Evolutionary conservation across 2,888 invertebrate species (phyloP).

Genomic region (Phengaris alcon): DNA sequence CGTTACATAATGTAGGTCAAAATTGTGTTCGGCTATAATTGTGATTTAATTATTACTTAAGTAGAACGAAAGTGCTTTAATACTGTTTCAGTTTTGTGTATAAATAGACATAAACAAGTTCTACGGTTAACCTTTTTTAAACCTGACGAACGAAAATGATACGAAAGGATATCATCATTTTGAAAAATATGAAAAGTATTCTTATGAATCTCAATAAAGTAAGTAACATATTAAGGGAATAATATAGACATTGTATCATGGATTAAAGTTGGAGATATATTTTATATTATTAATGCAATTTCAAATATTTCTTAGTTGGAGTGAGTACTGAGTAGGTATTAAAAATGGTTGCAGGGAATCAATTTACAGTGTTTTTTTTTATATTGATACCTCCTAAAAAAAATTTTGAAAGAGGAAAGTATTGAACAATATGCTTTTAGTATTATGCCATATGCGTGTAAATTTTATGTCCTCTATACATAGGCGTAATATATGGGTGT

Average conservation of each 20-base stretch:
- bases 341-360: too few species aligned
- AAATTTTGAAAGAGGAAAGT: background rate
- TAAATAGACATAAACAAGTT: background rate
- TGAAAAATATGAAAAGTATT: background rate
- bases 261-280: background rate
- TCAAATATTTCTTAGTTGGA: background rate
- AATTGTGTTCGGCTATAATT: slow-evolving; percentile 23
- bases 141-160: background rate
- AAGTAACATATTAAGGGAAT: background rate
- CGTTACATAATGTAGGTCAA: slow-evolving; percentile 28
- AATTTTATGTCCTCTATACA: slow-evolving; percentile 8
- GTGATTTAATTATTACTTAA: slow-evolving; percentile 25
- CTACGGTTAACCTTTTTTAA: background rate
- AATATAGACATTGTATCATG: background rate
- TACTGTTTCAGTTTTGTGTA: background rate
- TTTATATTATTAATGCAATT: background rate
- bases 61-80: slow-evolving; percentile 19
- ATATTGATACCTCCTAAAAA: background rate
- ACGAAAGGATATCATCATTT: too few species aligned
- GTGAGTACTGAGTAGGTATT: too few species aligned
- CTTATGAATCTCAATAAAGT: background rate
- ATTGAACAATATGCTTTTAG: background rate
- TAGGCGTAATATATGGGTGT: slow-evolving; percentile 14
- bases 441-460: background rate
- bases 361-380: background rate